Conservation (phyloP, 2,888 invertebrate species). For the Drosophila mimica region DNA sequence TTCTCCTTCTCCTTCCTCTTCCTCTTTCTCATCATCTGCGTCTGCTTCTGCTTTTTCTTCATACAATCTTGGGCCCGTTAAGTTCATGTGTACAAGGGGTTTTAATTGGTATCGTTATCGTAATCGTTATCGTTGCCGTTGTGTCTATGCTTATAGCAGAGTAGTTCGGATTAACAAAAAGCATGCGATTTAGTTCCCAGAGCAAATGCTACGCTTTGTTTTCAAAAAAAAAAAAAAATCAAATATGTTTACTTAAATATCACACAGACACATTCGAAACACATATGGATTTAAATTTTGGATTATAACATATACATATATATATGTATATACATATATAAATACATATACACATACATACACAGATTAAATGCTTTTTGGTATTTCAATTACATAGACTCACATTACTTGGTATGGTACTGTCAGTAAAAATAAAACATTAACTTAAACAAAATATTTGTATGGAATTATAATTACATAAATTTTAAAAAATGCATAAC, state of each 20-base stretch:
- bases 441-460: constrained; percentile 1
- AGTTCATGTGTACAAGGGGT: constrained; percentile 13
- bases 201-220: constrained; percentile 34
- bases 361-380: constrained; percentile 25
- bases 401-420: constrained; percentile 11
- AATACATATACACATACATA: constrained; percentile 54
- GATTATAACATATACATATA: constrained; percentile 32
- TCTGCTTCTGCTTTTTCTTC: not conserved
- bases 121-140: constrained; percentile 31
- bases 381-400: constrained; percentile 25
- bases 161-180: constrained; percentile 24
- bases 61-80: constrained; percentile 4
- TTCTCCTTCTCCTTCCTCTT: not conserved
- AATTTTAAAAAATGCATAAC: not conserved
- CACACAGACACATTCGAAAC: constrained; percentile 17
- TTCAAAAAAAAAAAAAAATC: constrained; percentile 2
- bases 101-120: constrained; percentile 38
- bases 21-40: not conserved
- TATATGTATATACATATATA: constrained; percentile 26
- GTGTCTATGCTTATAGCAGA: constrained; percentile 1
- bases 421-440: constrained; percentile 13
- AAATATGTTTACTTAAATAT: constrained; percentile 8
- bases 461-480: not conserved
- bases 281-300: constrained; percentile 42
- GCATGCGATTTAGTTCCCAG: constrained; percentile 49